phyloP scores from a whole-genome alignment of 1,140 invertebrate genomes.

The Drosophila watanabei region DNA sequence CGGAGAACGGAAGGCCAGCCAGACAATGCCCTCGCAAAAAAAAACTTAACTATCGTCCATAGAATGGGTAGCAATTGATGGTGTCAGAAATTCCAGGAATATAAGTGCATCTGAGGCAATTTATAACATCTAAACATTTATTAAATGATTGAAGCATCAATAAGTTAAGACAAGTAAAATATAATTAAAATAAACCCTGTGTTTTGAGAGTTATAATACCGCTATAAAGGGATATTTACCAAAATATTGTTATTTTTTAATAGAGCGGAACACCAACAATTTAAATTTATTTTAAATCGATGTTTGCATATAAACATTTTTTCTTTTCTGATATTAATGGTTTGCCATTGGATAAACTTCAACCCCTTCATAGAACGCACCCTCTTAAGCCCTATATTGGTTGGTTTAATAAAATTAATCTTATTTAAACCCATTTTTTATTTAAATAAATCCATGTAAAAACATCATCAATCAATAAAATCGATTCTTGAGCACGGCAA shows the following conservation, averaged over 20 bases:
- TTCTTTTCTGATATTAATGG: no score
- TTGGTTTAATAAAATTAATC: not conserved
- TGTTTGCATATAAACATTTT: no score
- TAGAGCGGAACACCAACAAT: no score
- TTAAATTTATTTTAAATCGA: no score
- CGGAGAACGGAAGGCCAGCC: slow-evolving; percentile 51
- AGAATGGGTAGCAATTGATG: not conserved
- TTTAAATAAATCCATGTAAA: not conserved
- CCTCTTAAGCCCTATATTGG: not conserved
- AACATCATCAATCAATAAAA: not conserved
- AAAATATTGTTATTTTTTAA: no score
- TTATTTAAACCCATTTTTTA: not conserved
- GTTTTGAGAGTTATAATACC: not conserved
- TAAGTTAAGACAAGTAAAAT: not conserved
- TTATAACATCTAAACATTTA: not conserved
- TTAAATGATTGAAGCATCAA: not conserved
- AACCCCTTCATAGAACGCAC: no score
- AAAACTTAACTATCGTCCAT: not conserved
- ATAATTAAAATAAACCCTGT: no score
- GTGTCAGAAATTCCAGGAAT: not conserved
- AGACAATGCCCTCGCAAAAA: slow-evolving; percentile 32
- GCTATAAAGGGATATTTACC: no score
- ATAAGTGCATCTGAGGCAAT: not conserved
- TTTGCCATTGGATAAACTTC: no score
- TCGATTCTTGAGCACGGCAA: not conserved